phyloP scores from a whole-genome alignment of 2,888 invertebrate genomes.

The Fragum whitleyi region DNA sequence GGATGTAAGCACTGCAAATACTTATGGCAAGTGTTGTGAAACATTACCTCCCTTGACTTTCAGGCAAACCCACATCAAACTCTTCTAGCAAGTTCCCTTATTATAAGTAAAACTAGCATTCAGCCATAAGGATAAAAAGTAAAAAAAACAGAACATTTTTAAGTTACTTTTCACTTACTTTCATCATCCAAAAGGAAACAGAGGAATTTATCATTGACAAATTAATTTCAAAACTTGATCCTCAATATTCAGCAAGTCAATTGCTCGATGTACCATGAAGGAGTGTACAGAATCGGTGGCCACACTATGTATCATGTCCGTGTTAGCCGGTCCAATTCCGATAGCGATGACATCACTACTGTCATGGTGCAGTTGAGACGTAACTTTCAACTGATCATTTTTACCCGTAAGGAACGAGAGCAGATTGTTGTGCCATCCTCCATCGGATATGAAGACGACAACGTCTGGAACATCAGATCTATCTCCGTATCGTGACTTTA shows the following conservation, averaged over 20 bases:
- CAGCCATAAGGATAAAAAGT: too few species aligned
- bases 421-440: conserved; percentile 13
- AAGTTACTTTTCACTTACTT: too few species aligned
- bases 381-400: conserved; percentile 16
- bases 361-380: background rate
- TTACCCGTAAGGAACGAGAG: conserved; percentile 5
- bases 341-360: conserved; percentile 12
- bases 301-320: conserved; percentile 13
- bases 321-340: conserved; percentile 9
- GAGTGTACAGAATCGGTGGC: conserved; percentile 7
- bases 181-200: too few species aligned
- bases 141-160: too few species aligned
- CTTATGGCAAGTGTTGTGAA: too few species aligned
- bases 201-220: background rate
- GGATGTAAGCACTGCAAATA: too few species aligned
- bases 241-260: conserved; percentile 1
- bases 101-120: too few species aligned
- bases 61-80: too few species aligned
- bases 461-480: background rate
- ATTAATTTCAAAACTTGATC: conserved; percentile 8
- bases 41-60: too few species aligned
- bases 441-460: conserved; percentile 9
- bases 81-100: too few species aligned
- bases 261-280: background rate
- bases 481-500: background rate